phyloP scores from a whole-genome alignment of 2,797 vertebrate genomes.

The Microctenopoma lineatum region DNA sequence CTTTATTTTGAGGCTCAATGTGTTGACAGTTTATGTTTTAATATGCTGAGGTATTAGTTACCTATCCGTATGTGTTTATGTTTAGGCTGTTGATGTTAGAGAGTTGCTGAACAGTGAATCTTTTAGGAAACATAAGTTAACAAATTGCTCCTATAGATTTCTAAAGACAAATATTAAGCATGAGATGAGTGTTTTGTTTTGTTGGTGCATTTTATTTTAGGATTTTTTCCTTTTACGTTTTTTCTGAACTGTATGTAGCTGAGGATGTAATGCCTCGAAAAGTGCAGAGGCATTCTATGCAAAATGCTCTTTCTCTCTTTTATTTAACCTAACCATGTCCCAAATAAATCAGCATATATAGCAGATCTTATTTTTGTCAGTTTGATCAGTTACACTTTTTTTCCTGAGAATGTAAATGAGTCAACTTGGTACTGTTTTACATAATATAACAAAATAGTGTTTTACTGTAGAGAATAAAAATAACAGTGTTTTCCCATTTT shows the following conservation, averaged over 20 bases:
- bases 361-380: conserved; percentile 29
- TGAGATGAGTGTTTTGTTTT: conserved; percentile 18
- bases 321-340: conserved; percentile 70
- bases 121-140: conserved; percentile 8
- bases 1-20: conserved; percentile 41
- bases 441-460: conserved; percentile 43
- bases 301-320: conserved; percentile 72
- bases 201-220: conserved; percentile 33
- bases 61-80: conserved; percentile 24
- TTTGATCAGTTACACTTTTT: conserved; percentile 31
- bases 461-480: conserved; percentile 29
- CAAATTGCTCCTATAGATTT: conserved; percentile 18
- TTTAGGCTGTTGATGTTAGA: conserved; percentile 36
- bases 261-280: conserved; percentile 41
- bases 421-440: conserved; percentile 19
- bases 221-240: conserved; percentile 15
- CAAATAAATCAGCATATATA: conserved; percentile 74
- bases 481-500: conserved; percentile 32
- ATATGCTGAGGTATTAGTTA: conserved; percentile 35
- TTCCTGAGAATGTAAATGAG: conserved; percentile 8
- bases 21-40: conserved; percentile 48
- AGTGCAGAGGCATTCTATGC: conserved; percentile 70
- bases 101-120: conserved; percentile 20
- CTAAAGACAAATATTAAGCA: conserved; percentile 1
- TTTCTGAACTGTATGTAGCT: conserved; percentile 43